Base-by-base conservation (phyloP, 2,797 vertebrate species). In the Lithobates sylvaticus region DNA sequence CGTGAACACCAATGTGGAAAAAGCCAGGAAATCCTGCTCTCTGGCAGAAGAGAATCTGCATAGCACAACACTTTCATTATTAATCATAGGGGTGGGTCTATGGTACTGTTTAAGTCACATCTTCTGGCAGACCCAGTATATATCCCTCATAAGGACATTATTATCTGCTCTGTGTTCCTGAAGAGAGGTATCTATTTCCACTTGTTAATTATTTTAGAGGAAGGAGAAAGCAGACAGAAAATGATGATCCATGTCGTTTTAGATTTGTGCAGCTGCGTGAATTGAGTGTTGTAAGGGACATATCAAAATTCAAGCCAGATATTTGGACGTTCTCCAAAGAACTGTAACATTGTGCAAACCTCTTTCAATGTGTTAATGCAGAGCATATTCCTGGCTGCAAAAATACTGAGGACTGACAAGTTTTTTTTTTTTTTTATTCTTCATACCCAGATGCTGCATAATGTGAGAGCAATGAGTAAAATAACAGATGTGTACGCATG, bases 271-370 rank as follows among this genome's bases (percentile, higher is more conserved):
- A 87, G 80, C 85, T 87, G 85, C 74, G 85, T 70, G 65, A 83
- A 61, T 71, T 71, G 67, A 82, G 85, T 71, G 85, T 82, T 87
- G 81, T 83, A 78, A 81, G 69, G 21, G 80, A 83, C 75, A 73
- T 78, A 87, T 78, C 80, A 68, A 87, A 87, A 87, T n/a, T 65
- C 36, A 82, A 87, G 81, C 85, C 85, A 87, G 85, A 87, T 83
- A 83, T 74, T 39, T 87, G 85, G 85, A 83, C 68, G 58, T 21
- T 61, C 69, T 87, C 85, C 85, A 87, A 87, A 58, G 69, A 87
- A 83, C 42, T 83, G 76, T 84, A 87, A 87, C 64, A 74, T 26
- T 83, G 75, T 83, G 79, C 72, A 78, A 83, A 39, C 65, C 12
- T 29, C 76, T 78, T 75, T 70, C 86, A 87, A 36, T 83, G 75